Percentiles rank a stretch among this genome's conserved stretches.
Evolutionary conservation across 2,888 invertebrate genomes (phyloP).

Genomic region (Tenthredo livida): DNA sequence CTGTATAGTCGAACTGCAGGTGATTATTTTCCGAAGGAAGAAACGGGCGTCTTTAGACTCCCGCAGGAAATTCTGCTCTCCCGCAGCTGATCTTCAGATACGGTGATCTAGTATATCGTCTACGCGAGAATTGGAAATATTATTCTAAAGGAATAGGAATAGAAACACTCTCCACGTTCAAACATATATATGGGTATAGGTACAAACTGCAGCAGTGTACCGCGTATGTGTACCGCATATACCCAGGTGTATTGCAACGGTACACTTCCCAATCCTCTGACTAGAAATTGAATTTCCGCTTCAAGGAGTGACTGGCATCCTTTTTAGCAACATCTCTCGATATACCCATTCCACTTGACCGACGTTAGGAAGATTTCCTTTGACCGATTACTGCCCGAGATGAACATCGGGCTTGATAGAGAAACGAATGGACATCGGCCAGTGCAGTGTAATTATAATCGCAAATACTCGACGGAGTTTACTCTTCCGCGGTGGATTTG

Average conservation of each 20-base stretch:
- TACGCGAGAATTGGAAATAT: background rate
- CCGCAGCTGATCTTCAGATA: no score
- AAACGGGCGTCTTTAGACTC: no score
- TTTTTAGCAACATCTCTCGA: background rate
- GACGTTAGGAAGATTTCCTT: background rate
- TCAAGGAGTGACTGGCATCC: slow-evolving; percentile 15
- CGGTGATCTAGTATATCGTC: background rate
- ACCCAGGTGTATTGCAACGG: slow-evolving; percentile 4
- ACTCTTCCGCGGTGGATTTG: no score
- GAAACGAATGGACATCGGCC: background rate
- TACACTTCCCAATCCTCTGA: slow-evolving; percentile 5
- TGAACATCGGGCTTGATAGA: background rate
- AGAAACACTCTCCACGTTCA: no score
- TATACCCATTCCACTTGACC: background rate
- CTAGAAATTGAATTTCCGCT: slow-evolving; percentile 41
- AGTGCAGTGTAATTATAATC: background rate
- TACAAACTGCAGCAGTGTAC: no score
- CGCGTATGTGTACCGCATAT: background rate
- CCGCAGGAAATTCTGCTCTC: no score
- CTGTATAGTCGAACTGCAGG: background rate
- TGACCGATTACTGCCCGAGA: slow-evolving; percentile 17
- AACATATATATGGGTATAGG: no score
- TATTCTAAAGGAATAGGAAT: background rate
- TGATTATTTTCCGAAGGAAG: no score
- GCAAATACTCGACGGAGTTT: no score